A percentile compares a stretch with the other conserved stretches of the same genome.
Evolutionary conservation across 2,113 vertebrate genomes (phyloP).

Genomic region (Salvelinus sp.): DNA sequence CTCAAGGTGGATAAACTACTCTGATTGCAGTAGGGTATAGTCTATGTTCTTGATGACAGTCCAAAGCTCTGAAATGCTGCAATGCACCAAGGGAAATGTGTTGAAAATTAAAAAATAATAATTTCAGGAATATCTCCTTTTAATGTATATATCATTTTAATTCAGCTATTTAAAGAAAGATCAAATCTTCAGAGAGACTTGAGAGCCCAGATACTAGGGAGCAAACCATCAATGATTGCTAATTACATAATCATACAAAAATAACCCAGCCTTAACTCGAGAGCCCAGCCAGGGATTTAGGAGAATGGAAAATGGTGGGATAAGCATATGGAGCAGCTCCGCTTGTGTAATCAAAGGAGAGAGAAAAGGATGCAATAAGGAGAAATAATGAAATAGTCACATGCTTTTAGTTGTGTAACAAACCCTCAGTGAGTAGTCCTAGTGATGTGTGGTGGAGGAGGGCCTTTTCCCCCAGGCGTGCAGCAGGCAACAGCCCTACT

Average conservation of each 20-base stretch:
- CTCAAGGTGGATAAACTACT: background rate
- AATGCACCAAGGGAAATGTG: conserved; percentile 18
- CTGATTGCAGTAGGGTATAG: background rate
- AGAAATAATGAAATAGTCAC: conserved; percentile 33
- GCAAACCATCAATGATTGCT: background rate
- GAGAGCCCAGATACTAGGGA: background rate
- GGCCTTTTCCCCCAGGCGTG: conserved; percentile 35
- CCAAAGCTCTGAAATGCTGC: conserved; percentile 14
- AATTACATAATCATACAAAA: conserved; percentile 1
- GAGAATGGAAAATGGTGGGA: conserved; percentile 13
- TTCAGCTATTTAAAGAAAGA: conserved; percentile 24
- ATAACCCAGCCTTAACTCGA: background rate
- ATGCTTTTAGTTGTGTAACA: conserved; percentile 58
- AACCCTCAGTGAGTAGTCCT: conserved; percentile 62
- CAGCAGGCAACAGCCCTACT: conserved; percentile 48
- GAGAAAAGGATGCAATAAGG: conserved; percentile 13
- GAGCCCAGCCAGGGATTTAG: background rate
- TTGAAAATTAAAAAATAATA: too few species aligned
- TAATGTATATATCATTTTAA: background rate
- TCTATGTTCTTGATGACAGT: background rate
- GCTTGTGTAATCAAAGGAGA: background rate
- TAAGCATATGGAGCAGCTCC: conserved; percentile 2
- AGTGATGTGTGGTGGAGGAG: conserved; percentile 52
- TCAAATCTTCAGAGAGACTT: conserved; percentile 12
- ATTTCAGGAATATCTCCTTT: conserved; percentile 12